Conservation (phyloP, 64 coral and sea anemone genomes). For the Montipora foliosa region DNA sequence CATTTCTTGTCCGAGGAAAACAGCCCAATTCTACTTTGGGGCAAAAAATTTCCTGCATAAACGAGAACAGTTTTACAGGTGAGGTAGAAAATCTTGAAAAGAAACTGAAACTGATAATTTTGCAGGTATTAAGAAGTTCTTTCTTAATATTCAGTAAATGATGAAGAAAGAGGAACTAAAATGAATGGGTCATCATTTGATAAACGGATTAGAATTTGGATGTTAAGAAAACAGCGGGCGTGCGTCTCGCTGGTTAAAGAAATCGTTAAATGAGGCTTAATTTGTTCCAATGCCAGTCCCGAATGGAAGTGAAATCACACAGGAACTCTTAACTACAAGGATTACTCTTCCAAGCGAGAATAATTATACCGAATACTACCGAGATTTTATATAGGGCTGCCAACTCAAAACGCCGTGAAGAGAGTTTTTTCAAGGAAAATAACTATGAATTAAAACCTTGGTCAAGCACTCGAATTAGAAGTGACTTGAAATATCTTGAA, state of each 20-base stretch:
- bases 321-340: constrained; percentile 31
- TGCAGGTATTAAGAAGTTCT: neutral
- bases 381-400: neutral
- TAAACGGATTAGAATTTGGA: neutral
- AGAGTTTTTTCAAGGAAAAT: neutral
- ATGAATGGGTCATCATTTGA: constrained; percentile 29
- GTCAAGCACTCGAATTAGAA: neutral
- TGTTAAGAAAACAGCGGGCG: neutral
- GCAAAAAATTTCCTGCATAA: neutral
- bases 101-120: neutral
- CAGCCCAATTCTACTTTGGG: neutral
- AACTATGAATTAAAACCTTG: neutral
- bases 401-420: neutral
- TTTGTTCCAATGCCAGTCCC: neutral
- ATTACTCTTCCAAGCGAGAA: constrained; percentile 45
- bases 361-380: neutral
- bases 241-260: neutral
- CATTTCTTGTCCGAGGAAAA: constrained; percentile 37
- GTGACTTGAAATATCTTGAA: neutral
- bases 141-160: neutral
- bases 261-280: neutral
- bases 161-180: neutral
- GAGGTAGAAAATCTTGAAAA: neutral
- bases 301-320: constrained; percentile 16
- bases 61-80: neutral